Conservation (phyloP, 1,140 invertebrate genomes). For the Ganaspis sp. region DNA sequence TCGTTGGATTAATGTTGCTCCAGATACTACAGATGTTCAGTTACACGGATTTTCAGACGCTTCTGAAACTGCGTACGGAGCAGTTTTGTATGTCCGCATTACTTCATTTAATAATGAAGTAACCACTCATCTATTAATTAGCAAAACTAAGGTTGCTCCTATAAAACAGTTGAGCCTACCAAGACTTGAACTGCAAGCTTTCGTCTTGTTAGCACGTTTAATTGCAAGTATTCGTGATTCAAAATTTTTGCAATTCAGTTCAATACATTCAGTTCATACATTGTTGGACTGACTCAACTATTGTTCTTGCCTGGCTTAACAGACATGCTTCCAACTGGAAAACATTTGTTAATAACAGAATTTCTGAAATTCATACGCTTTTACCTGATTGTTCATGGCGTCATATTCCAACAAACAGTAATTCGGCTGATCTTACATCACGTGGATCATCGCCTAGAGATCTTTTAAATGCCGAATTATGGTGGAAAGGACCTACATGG, state of each 20-base stretch:
- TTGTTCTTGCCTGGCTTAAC: slow-evolving; percentile 64
- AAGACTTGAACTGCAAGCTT: slow-evolving; percentile 48
- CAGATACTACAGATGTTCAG: not conserved
- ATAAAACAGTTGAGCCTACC: slow-evolving; percentile 55
- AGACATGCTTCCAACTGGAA: slow-evolving; percentile 59
- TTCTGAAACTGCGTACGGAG: slow-evolving; percentile 39
- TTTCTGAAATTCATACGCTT: slow-evolving; percentile 63
- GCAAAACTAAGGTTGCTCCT: slow-evolving; percentile 57
- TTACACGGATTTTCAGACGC: slow-evolving; percentile 47
- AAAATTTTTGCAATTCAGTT: not conserved
- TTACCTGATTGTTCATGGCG: slow-evolving; percentile 47
- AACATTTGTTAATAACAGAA: slow-evolving; percentile 70
- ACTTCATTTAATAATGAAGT: not conserved
- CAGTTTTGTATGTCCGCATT: slow-evolving; percentile 39
- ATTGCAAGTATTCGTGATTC: not conserved
- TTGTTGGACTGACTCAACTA: slow-evolving; percentile 64
- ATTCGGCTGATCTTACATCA: slow-evolving; percentile 65
- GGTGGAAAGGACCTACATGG: too few species aligned
- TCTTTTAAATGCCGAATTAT: too few species aligned
- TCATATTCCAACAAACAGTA: slow-evolving; percentile 55
- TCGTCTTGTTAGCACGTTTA: slow-evolving; percentile 40
- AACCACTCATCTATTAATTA: slow-evolving; percentile 27
- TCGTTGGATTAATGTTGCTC: slow-evolving; percentile 20
- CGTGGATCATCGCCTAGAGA: slow-evolving; percentile 47
- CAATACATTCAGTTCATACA: too few species aligned